These are phyloP conservation scores for Oryzias javanicus DNA, from an alignment of 2,113 vertebrate species.

Conservation along the genomic window DNA sequence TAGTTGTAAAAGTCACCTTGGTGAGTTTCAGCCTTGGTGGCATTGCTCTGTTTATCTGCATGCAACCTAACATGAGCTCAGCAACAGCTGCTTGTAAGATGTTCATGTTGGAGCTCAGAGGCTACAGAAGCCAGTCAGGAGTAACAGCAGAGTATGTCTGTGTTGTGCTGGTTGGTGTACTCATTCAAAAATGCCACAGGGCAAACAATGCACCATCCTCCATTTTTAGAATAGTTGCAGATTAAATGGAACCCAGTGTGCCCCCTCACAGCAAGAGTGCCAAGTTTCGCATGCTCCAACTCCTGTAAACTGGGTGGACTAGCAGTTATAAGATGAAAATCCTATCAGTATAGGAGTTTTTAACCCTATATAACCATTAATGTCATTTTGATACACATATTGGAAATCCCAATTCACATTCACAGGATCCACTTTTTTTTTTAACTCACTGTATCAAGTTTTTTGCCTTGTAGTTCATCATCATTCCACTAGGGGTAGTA, in stretches of 20 bases:
- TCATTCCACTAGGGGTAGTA: too few species aligned
- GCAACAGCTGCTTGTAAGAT: conserved; percentile 62
- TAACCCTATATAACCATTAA: too few species aligned
- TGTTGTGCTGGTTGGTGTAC: conserved; percentile 34
- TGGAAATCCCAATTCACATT: too few species aligned
- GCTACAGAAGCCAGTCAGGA: conserved; percentile 49
- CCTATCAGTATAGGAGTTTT: too few species aligned
- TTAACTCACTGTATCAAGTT: too few species aligned
- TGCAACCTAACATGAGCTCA: conserved; percentile 57
- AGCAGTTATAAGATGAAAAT: conserved; percentile 9
- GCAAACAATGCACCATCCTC: conserved; percentile 48
- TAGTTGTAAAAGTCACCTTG: conserved; percentile 41
- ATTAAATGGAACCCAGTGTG: conserved; percentile 53
- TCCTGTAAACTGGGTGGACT: conserved; percentile 20
- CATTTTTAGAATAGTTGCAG: conserved; percentile 45
- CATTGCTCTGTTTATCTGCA: conserved; percentile 36
- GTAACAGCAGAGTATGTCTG: conserved; percentile 16
- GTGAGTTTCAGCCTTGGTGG: conserved; percentile 40
- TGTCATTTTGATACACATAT: too few species aligned
- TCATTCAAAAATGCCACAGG: conserved; percentile 40
- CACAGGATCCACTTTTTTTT: too few species aligned
- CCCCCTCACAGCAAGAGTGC: conserved; percentile 15
- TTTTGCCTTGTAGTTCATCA: too few species aligned
- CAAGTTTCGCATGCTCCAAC: conserved; percentile 21
- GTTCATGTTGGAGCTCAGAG: conserved; percentile 53